These are phyloP conservation scores for Steatocranus sp. DNA, from an alignment of 2,797 vertebrate species.

Conservation along the genomic window DNA sequence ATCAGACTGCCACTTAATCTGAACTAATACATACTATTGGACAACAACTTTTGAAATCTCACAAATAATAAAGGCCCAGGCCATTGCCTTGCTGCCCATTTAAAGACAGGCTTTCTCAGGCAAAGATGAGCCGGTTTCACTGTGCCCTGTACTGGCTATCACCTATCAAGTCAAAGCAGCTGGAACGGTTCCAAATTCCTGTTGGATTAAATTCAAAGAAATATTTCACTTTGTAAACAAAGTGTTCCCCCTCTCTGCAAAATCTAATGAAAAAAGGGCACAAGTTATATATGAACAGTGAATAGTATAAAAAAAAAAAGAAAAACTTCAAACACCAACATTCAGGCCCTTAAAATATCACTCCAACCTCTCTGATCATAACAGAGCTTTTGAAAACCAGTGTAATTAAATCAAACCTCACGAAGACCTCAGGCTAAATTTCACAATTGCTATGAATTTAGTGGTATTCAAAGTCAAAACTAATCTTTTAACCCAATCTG, in stretches of 20 bases:
- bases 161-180: not conserved
- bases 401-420: not conserved
- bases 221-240: not conserved
- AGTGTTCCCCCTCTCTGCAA: not conserved
- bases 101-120: not conserved
- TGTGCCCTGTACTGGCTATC: not conserved
- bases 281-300: not conserved
- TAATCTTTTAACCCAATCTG: not conserved
- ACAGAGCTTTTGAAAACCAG: not conserved
- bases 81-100: not conserved
- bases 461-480: not conserved
- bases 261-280: not conserved
- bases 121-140: not conserved
- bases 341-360: not conserved
- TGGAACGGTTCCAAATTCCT: not conserved
- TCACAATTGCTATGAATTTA: not conserved
- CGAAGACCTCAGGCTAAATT: not conserved
- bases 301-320: not conserved
- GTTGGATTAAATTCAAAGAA: not conserved
- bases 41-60: constrained; percentile 16
- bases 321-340: not conserved
- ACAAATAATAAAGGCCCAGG: not conserved
- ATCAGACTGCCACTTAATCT: constrained; percentile 50
- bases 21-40: constrained; percentile 53
- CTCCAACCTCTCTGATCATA: not conserved